Conservation (phyloP, 2,113 vertebrate species). For the Anoplopoma fimbria region DNA sequence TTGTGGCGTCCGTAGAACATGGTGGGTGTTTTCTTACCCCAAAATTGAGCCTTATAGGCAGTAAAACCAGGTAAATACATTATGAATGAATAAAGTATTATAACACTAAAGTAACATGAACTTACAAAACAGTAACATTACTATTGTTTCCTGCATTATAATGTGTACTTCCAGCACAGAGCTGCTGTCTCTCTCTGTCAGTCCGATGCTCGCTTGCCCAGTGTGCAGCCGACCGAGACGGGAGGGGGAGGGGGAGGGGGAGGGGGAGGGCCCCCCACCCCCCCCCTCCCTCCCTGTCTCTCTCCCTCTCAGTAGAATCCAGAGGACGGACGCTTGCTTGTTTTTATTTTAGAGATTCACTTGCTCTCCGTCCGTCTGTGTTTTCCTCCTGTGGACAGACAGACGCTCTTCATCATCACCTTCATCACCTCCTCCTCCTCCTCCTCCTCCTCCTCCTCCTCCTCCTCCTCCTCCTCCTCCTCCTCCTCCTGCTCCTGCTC, state of each 20-base stretch:
- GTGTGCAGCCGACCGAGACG: slow-evolving; percentile 39
- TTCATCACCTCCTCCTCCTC: background rate
- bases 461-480: background rate
- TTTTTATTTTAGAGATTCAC: background rate
- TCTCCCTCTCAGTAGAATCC: slow-evolving; percentile 21
- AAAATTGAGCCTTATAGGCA: background rate
- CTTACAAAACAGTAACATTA: too few relatives aligned
- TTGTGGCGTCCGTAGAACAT: too few relatives aligned
- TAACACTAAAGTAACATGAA: too few relatives aligned
- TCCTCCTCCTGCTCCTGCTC: slow-evolving; percentile 20
- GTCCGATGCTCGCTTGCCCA: slow-evolving; percentile 40
- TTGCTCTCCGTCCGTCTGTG: background rate
- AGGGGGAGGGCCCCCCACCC: slow-evolving; percentile 23
- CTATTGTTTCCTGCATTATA: too few relatives aligned
- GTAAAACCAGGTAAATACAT: background rate
- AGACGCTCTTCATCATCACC: slow-evolving; percentile 16
- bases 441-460: slow-evolving; percentile 10
- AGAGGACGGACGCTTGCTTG: slow-evolving; percentile 24
- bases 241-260: slow-evolving; percentile 30
- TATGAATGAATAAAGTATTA: background rate
- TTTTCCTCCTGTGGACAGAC: background rate
- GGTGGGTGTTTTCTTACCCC: background rate
- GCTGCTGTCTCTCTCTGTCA: slow-evolving; percentile 17
- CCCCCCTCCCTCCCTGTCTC: background rate
- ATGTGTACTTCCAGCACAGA: too few relatives aligned